Evolutionary conservation across 2,888 invertebrate genomes (phyloP).

Genomic region (Tetranychus piercei): DNA sequence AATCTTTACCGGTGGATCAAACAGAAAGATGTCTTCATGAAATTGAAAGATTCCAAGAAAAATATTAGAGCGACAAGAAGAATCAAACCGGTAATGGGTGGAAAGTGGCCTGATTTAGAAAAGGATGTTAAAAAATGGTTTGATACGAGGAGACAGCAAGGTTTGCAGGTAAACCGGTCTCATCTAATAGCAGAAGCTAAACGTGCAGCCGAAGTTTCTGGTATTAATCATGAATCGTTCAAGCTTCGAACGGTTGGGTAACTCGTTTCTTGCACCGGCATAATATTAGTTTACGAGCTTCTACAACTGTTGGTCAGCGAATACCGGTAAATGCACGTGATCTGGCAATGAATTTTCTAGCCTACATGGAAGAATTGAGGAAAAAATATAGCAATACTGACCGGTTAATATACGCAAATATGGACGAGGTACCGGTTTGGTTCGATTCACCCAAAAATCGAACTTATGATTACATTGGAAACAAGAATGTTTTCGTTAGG

Average conservation of each 20-base stretch:
- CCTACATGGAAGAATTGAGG: background rate
- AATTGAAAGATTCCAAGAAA: no score
- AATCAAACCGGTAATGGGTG: background rate
- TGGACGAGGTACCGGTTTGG: slow-evolving; percentile 14
- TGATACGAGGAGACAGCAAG: background rate
- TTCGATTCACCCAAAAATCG: slow-evolving; percentile 7
- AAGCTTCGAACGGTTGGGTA: slow-evolving; percentile 11
- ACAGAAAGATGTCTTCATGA: no score
- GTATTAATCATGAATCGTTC: background rate
- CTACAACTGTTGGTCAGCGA: slow-evolving; percentile 9
- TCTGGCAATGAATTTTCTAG: background rate
- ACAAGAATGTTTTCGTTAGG: background rate
- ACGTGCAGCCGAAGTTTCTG: background rate
- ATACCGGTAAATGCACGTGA: slow-evolving; percentile 10
- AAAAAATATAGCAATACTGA: background rate
- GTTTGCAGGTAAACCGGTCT: background rate
- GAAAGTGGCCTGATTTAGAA: background rate
- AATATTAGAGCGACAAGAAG: no score
- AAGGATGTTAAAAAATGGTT: background rate
- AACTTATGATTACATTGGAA: slow-evolving; percentile 8
- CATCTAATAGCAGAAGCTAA: background rate
- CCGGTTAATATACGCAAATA: background rate
- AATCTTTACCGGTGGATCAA: no score
- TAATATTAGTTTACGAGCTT: background rate
- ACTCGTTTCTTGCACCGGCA: background rate